A percentile compares a stretch with the other conserved stretches of the same genome.
Evolutionary conservation across 2,113 vertebrate species (phyloP).

Genomic region (Artemisiospiza belli): DNA sequence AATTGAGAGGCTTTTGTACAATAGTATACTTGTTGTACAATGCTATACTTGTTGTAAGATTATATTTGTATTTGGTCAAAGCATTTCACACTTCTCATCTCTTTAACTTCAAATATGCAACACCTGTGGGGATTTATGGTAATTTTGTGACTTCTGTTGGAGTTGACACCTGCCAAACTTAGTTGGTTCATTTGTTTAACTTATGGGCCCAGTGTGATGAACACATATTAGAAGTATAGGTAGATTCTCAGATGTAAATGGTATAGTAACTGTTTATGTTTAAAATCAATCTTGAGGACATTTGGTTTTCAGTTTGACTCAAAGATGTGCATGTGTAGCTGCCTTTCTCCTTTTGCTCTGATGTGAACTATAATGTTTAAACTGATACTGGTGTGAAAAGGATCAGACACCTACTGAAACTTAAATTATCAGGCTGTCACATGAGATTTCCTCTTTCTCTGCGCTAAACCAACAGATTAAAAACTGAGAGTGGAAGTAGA

Average conservation of each 20-base stretch:
- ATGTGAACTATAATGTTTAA: neutral
- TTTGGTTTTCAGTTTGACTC: neutral
- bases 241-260: neutral
- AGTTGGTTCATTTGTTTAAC: neutral
- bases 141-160: neutral
- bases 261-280: neutral
- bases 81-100: neutral
- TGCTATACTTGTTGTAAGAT: neutral
- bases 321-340: neutral
- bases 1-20: neutral
- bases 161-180: neutral
- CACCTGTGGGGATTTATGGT: neutral
- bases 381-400: neutral
- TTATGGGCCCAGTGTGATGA: neutral
- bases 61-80: neutral
- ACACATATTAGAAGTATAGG: neutral
- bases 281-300: neutral
- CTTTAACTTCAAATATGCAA: neutral
- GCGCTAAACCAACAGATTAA: neutral
- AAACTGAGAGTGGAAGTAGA: neutral
- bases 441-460: neutral
- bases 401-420: neutral
- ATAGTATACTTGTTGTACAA: neutral
- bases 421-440: neutral
- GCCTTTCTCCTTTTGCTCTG: neutral